Evolutionary conservation across 2,113 vertebrate species (phyloP).

Genomic region (Oryzias woworae): DNA sequence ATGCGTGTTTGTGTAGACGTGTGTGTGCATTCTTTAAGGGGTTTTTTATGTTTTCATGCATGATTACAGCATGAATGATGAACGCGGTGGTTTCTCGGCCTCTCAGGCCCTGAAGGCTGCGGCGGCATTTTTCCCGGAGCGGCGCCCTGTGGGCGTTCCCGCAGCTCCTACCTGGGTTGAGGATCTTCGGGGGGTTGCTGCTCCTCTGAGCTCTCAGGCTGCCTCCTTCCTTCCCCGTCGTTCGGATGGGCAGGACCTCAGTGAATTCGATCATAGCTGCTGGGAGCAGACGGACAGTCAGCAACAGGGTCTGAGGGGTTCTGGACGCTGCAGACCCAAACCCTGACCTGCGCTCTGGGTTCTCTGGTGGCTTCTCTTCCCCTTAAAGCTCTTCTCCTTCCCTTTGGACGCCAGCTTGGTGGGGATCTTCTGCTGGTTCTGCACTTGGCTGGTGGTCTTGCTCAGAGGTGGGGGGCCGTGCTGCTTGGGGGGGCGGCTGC

Average conservation of each 20-base stretch:
- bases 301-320: background rate
- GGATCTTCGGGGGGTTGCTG: slow-evolving; percentile 52
- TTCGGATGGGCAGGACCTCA: slow-evolving; percentile 77
- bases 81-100: background rate
- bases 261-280: slow-evolving; percentile 86
- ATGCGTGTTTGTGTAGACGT: no score
- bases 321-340: background rate
- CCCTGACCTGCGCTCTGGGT: slow-evolving; percentile 84
- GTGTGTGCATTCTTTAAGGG: no score
- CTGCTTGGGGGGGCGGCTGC: slow-evolving; percentile 51
- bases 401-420: slow-evolving; percentile 89
- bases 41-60: no score
- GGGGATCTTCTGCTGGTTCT: slow-evolving; percentile 93
- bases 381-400: slow-evolving; percentile 82
- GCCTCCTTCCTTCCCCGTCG: slow-evolving; percentile 78
- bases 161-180: slow-evolving; percentile 36
- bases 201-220: slow-evolving; percentile 69
- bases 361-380: slow-evolving; percentile 82
- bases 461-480: slow-evolving; percentile 87
- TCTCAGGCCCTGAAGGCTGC: background rate
- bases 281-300: slow-evolving; percentile 43
- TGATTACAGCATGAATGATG: no score
- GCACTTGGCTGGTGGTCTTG: slow-evolving; percentile 88
- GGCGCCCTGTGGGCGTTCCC: background rate
- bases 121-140: background rate